Base-by-base conservation (phyloP, 92 coral and sea anemone species). In the Epizoanthus illoricatus region DNA sequence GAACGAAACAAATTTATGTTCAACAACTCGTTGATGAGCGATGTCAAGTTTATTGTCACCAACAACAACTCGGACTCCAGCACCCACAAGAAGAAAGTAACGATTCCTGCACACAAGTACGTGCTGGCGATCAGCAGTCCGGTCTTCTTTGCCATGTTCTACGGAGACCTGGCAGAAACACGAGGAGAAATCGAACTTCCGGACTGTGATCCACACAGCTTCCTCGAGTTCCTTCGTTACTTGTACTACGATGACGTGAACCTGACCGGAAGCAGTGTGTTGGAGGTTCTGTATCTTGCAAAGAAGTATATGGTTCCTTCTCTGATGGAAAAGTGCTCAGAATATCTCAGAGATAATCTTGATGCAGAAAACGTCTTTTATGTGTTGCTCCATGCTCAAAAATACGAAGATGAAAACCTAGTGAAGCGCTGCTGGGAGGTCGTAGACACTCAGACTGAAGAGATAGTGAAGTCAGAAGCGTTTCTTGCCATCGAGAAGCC, bases 81-180 rank as follows among this genome's bases (percentile, higher is more conserved):
- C 49, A 61, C 20, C 24, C 45, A 73, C 64, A 23, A 74, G 42
- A 5, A 23, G 49, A 74, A 74, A 57, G 28, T 57, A 6, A 57
- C 52, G 45, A 36, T 74, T 12, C 80, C 52, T 5, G 65, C 80
- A 15, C 80, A 74, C 19, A 74, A 16, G 60, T 74, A 56, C 45
- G 65, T 74, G 9, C 65, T 74, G 60, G 65, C 80, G 17, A 74
- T 74, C 52, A 69, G 92, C 73, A 85, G 88, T 41, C 90, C 94
- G 24, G 92, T 91, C 85, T 28, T 28, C 33, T 28, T 28, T 28
- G 33, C 33, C 33, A 28, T 28, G 33, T 28, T 28, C 33, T 28
- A 85, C 73, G 91, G 93, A 55, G 72, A 74, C 47, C 65, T 86
- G 74, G 81, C 89, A 79, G 86, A 86, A 74, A 73, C 76, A 40